Evolutionary conservation across 2,113 vertebrate species (phyloP).

Genomic region (Bambusicola thoracicus): DNA sequence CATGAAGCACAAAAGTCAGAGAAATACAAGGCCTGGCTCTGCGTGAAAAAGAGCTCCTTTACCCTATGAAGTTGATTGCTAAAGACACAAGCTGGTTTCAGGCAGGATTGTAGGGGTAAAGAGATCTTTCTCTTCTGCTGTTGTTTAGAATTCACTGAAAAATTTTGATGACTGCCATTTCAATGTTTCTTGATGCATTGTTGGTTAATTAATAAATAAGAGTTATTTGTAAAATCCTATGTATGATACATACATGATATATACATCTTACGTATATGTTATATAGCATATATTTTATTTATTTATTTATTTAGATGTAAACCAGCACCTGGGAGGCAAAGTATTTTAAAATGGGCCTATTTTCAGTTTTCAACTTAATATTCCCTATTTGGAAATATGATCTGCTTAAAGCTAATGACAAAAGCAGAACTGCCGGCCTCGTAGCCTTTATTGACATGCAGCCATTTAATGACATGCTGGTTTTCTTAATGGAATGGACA

Average conservation of each 20-base stretch:
- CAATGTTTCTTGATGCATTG: not conserved
- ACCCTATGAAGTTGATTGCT: not conserved
- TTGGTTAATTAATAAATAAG: not conserved
- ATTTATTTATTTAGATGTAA: not conserved
- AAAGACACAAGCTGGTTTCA: not conserved
- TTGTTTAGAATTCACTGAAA: not conserved
- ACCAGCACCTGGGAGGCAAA: not conserved
- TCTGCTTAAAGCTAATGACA: not conserved
- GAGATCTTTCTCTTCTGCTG: accelerated
- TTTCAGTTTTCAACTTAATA: conserved; percentile 12
- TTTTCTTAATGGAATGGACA: not conserved
- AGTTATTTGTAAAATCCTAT: not conserved
- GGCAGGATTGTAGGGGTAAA: not conserved
- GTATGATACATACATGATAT: not conserved
- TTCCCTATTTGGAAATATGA: not conserved
- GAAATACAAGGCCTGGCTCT: not conserved
- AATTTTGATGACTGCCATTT: not conserved
- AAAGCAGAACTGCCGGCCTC: not conserved
- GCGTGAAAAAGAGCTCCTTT: not conserved
- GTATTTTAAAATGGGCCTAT: not conserved
- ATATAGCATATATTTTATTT: not conserved
- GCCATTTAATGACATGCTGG: not conserved
- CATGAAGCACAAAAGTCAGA: not conserved
- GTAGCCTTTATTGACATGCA: not conserved
- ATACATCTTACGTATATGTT: not conserved